Evolutionary conservation across 2,113 vertebrate genomes (phyloP).

Genomic region (Herpetotheres cachinnans): DNA sequence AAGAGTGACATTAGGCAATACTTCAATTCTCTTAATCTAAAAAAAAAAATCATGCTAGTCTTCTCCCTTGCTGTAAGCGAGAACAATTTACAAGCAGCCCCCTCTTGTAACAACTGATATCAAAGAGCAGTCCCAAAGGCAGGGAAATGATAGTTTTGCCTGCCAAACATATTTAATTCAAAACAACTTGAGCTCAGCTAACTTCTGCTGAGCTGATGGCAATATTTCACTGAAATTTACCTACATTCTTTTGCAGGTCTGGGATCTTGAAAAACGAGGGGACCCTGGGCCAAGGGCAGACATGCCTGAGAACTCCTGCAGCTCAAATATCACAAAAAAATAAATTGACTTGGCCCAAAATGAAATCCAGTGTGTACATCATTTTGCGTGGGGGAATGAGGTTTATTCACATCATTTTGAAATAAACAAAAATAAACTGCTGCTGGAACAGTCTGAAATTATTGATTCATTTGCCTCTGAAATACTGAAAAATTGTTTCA

Average conservation of each 20-base stretch:
- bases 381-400: neutral
- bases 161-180: neutral
- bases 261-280: neutral
- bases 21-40: neutral
- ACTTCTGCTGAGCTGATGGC: neutral
- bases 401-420: neutral
- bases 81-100: neutral
- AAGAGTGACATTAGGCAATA: neutral
- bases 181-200: neutral
- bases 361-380: neutral
- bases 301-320: neutral
- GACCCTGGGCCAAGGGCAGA: neutral
- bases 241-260: neutral
- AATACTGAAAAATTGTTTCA: neutral
- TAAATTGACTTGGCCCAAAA: neutral
- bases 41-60: neutral
- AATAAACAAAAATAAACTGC: neutral
- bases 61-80: neutral
- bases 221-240: neutral
- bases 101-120: neutral
- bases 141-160: neutral
- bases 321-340: neutral
- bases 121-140: neutral
- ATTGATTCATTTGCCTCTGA: neutral
- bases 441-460: neutral